Conservation (phyloP, 2,888 invertebrate species). For the Trachelus tabidus region DNA sequence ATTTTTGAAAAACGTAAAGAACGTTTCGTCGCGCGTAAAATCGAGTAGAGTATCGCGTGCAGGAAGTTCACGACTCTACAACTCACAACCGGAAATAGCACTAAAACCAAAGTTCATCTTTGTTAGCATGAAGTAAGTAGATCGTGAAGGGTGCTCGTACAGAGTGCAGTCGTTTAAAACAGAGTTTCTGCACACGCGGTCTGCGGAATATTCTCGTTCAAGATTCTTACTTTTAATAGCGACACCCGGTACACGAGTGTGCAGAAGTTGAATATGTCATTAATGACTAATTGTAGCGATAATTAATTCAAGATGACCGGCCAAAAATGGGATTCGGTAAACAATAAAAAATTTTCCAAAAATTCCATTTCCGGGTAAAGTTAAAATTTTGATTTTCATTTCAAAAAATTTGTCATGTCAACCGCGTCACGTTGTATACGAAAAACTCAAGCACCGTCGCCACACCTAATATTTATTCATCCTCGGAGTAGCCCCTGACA, state of each 20-base stretch:
- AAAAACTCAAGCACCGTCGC: no score
- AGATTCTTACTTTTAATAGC: neutral
- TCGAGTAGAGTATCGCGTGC: neutral
- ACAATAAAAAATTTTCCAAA: no score
- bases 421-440: no score
- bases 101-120: conserved; percentile 46
- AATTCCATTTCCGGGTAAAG: no score
- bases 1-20: neutral
- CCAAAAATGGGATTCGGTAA: neutral
- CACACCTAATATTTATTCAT: no score
- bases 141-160: conserved; percentile 39
- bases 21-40: neutral
- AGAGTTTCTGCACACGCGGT: neutral
- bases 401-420: no score
- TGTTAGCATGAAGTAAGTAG: conserved; percentile 39
- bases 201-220: neutral
- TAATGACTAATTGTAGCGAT: conserved; percentile 36
- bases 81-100: conserved; percentile 22
- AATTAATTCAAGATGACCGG: neutral
- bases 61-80: neutral
- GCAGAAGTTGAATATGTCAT: conserved; percentile 46
- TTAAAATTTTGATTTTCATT: no score
- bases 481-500: no score
- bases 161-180: conserved; percentile 42
- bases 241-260: conserved; percentile 25